These are phyloP conservation scores for Nyctibius grandis DNA, from an alignment of 2,797 vertebrate genomes.

Conservation along the genomic window DNA sequence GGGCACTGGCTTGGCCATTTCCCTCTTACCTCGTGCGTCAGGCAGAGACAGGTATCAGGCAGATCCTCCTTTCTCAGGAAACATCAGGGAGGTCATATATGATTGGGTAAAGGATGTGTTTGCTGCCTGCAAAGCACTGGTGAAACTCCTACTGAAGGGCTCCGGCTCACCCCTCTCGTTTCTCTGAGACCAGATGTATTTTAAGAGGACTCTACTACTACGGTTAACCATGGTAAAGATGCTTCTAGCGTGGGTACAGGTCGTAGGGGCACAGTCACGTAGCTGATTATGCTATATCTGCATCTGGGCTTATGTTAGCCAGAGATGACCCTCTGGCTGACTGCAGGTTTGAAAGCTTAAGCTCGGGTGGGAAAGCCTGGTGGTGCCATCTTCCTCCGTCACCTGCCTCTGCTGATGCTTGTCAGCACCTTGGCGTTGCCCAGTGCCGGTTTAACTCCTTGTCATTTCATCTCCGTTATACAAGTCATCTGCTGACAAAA, in stretches of 20 bases:
- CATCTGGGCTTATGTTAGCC: neutral
- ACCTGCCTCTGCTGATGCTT: neutral
- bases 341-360: neutral
- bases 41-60: accelerated
- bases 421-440: neutral
- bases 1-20: neutral
- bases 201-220: neutral
- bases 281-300: neutral
- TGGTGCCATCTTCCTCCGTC: neutral
- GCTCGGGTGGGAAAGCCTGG: neutral
- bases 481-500: slow-evolving; percentile 61
- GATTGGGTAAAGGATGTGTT: neutral
- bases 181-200: neutral
- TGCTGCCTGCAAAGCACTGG: neutral
- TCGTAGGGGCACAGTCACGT: accelerated
- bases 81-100: neutral
- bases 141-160: neutral
- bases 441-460: neutral
- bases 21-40: neutral
- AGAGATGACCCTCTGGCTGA: neutral
- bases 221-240: neutral
- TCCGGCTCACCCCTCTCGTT: neutral
- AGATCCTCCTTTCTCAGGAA: neutral
- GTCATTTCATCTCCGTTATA: slow-evolving; percentile 41
- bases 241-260: neutral